Percentiles rank a stretch among this genome's conserved stretches.
phyloP scores from a whole-genome alignment of 2,797 vertebrate species.

The Chelmon rostratus region DNA sequence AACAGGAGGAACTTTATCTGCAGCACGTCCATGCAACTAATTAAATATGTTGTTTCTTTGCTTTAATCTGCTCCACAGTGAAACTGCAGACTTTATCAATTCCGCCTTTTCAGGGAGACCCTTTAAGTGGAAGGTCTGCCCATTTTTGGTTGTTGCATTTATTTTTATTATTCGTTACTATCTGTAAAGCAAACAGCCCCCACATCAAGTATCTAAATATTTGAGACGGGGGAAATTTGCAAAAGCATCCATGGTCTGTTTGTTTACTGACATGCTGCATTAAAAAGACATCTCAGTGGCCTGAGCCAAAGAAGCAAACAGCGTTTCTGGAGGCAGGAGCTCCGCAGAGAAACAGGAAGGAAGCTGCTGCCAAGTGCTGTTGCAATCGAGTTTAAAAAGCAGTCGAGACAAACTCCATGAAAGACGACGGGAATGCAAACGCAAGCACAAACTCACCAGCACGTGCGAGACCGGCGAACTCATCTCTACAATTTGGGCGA shows the following conservation, averaged over 20 bases:
- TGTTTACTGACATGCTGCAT: neutral
- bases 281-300: conserved; percentile 2
- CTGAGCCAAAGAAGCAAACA: conserved; percentile 5
- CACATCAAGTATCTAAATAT: neutral
- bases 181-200: conserved; percentile 7
- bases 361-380: conserved; percentile 15
- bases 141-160: neutral
- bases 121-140: conserved; percentile 28
- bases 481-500: neutral
- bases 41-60: conserved; percentile 20
- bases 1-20: conserved; percentile 19
- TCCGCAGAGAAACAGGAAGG: conserved; percentile 13
- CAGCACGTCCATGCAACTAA: conserved; percentile 23
- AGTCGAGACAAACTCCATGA: neutral
- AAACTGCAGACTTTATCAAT: conserved; percentile 10
- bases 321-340: conserved; percentile 5
- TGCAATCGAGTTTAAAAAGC: conserved; percentile 20
- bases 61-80: conserved; percentile 17
- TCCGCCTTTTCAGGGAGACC: neutral
- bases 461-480: neutral
- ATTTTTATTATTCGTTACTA: conserved; percentile 19
- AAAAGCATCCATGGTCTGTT: neutral
- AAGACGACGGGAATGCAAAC: conserved; percentile 7
- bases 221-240: neutral
- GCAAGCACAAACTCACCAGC: conserved; percentile 17